phyloP scores from a whole-genome alignment of 2,888 invertebrate species.

The Aphidius colemani region DNA sequence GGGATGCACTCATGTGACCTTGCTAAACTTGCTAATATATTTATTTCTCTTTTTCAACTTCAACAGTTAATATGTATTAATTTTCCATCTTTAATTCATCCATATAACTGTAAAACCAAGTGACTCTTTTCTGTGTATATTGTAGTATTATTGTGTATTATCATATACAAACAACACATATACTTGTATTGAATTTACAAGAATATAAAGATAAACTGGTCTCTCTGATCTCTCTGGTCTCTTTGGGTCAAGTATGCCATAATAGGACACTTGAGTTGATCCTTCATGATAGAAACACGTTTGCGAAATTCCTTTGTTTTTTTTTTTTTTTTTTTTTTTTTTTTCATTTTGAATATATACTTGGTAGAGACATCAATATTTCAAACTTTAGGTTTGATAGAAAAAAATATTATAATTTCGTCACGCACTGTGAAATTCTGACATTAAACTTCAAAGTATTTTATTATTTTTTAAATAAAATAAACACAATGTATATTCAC shows the following conservation, averaged over 20 bases:
- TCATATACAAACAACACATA: no score
- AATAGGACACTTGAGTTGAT: conserved; percentile 6
- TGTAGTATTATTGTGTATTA: no score
- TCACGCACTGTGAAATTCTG: conserved; percentile 36
- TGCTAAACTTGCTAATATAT: conserved; percentile 41
- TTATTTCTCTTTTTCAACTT: conserved; percentile 30
- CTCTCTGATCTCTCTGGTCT: conserved; percentile 1
- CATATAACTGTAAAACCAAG: conserved; percentile 53
- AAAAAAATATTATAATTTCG: no score
- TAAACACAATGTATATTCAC: no score
- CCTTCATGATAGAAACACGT: conserved; percentile 5
- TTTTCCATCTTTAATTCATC: conserved; percentile 45
- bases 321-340: no score
- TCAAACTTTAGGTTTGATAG: no score
- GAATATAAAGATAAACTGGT: conserved; percentile 1
- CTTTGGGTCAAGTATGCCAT: conserved; percentile 12
- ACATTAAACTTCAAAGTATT: conserved; percentile 36
- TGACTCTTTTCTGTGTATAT: conserved; percentile 45
- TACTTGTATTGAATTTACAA: conserved; percentile 34
- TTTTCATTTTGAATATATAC: no score
- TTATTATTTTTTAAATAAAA: no score
- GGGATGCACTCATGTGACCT: conserved; percentile 57
- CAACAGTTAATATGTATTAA: conserved; percentile 42
- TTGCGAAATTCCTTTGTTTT: background rate
- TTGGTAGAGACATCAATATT: no score